A percentile compares a stretch with the other conserved stretches of the same genome.
Conservation (phyloP, 2,888 invertebrate genomes). For the Uloborus plumipes region DNA sequence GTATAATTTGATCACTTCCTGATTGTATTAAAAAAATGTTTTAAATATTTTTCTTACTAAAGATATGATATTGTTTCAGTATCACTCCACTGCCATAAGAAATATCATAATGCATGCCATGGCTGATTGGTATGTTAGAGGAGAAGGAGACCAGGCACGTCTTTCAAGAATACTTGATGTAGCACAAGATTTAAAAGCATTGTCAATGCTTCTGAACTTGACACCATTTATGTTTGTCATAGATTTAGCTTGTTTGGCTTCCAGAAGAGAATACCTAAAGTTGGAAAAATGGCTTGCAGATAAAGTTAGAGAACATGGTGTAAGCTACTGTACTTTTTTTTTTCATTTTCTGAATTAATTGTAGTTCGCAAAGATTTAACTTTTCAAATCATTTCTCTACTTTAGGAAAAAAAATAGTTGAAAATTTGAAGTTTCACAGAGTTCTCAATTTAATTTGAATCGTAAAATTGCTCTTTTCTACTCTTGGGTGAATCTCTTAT, state of each 20-base stretch:
- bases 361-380: background rate
- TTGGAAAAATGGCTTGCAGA: conserved; percentile 98
- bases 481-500: too few relatives aligned
- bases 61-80: conserved; percentile 16
- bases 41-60: background rate
- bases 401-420: too few relatives aligned
- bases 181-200: conserved; percentile 89
- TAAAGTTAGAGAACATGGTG: conserved; percentile 95
- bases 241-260: conserved; percentile 96
- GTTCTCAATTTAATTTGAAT: background rate
- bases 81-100: conserved; percentile 24
- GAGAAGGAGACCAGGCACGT: conserved; percentile 92
- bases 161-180: conserved; percentile 95
- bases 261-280: conserved; percentile 95
- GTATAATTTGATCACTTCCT: conserved; percentile 65
- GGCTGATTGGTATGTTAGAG: conserved; percentile 96
- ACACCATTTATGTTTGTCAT: conserved; percentile 96
- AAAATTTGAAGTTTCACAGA: too few relatives aligned
- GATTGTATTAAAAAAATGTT: background rate
- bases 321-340: conserved; percentile 71
- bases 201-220: conserved; percentile 90
- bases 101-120: conserved; percentile 80
- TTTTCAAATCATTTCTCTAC: too few relatives aligned
- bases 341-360: background rate
- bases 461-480: too few relatives aligned